A percentile compares a stretch with the other conserved stretches of the same genome.
Conservation (phyloP, 2,113 vertebrate genomes). For the Tichodroma muraria region DNA sequence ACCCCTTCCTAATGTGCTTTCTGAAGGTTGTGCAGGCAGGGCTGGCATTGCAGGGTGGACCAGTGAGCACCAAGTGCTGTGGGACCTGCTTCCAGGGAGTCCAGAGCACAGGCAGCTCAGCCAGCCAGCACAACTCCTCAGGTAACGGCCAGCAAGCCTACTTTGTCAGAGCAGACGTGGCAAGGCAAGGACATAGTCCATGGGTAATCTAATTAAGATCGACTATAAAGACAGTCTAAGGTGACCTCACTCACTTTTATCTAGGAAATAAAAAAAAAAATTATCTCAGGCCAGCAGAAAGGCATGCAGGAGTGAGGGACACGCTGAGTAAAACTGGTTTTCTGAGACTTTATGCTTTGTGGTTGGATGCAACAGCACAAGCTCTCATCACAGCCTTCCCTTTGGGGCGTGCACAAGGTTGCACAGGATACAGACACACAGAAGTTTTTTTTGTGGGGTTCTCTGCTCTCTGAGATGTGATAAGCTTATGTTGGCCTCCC, state of each 20-base stretch:
- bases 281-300: not conserved
- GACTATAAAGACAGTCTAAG: not conserved
- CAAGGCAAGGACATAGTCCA: not conserved
- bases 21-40: not conserved
- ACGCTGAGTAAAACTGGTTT: not conserved
- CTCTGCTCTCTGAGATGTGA: not conserved
- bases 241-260: not conserved
- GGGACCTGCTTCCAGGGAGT: not conserved
- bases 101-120: not conserved
- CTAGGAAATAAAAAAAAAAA: not conserved
- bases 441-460: not conserved
- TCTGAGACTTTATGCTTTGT: not conserved
- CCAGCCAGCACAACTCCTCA: not conserved
- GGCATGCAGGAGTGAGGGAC: not conserved
- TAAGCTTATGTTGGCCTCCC: not conserved
- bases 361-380: not conserved
- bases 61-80: accelerated
- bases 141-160: not conserved
- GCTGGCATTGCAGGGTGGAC: not conserved
- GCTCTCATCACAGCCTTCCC: not conserved
- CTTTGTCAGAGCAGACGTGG: not conserved
- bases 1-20: not conserved
- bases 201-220: not conserved
- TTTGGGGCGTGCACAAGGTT: not conserved
- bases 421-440: not conserved